A percentile compares a stretch with the other conserved stretches of the same genome.
phyloP scores from a whole-genome alignment of 2,888 invertebrate species.

The Mimumesa dahlbomi region DNA sequence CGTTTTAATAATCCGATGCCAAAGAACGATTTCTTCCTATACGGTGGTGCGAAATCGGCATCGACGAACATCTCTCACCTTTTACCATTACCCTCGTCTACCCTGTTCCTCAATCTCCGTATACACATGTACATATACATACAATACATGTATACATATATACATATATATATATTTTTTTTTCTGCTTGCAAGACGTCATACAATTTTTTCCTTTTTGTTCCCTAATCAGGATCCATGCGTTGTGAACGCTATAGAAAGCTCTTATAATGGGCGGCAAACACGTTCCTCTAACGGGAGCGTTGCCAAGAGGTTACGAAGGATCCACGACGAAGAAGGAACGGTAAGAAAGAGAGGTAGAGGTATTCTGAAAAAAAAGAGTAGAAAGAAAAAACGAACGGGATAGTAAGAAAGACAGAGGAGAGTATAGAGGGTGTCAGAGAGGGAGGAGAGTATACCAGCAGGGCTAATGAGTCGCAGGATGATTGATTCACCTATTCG shows the following conservation, averaged over 20 bases:
- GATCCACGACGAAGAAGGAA: constrained; percentile 6
- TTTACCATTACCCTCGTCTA: too few species aligned
- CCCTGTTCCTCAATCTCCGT: too few species aligned
- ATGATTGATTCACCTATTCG: constrained; percentile 77
- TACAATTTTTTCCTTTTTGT: too few species aligned
- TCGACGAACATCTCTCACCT: too few species aligned
- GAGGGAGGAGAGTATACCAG: constrained; percentile 56
- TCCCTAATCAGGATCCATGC: too few species aligned
- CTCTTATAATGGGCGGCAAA: constrained; percentile 13
- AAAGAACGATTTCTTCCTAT: too few species aligned
- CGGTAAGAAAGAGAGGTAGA: neutral
- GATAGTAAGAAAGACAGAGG: constrained; percentile 43
- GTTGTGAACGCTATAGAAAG: too few species aligned
- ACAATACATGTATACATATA: too few species aligned
- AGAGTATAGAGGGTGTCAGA: constrained; percentile 37
- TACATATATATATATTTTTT: too few species aligned
- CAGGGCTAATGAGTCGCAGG: constrained; percentile 79
- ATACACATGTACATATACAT: too few species aligned
- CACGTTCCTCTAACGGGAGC: constrained; percentile 45
- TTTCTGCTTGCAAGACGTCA: too few species aligned
- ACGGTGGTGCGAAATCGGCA: too few species aligned
- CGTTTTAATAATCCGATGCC: constrained; percentile 57
- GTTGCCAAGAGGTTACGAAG: constrained; percentile 28
- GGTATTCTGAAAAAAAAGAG: constrained; percentile 36
- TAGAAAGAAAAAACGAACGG: constrained; percentile 10